Percentiles rank a stretch among this genome's conserved stretches.
Evolutionary conservation across 2,888 invertebrate genomes (phyloP).

Genomic region (Trichacis sp.): DNA sequence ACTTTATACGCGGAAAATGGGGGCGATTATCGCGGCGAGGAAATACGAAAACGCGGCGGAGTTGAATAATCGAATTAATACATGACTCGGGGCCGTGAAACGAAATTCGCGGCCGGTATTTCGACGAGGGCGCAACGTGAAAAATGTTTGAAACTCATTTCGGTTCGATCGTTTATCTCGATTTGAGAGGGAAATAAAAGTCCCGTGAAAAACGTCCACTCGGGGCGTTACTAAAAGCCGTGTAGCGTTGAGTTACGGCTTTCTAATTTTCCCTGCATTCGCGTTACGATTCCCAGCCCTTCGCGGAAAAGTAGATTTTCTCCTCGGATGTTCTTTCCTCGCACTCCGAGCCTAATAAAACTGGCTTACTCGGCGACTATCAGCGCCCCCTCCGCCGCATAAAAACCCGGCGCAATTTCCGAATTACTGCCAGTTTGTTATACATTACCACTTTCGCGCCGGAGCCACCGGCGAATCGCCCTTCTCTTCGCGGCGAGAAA

Average conservation of each 20-base stretch:
- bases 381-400: slow-evolving; percentile 27
- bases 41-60: slow-evolving; percentile 32
- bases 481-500: slow-evolving; percentile 22
- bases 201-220: neutral
- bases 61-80: slow-evolving; percentile 42
- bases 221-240: neutral
- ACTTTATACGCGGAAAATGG: no score
- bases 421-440: slow-evolving; percentile 37
- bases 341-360: slow-evolving; percentile 34
- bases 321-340: slow-evolving; percentile 21
- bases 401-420: slow-evolving; percentile 26
- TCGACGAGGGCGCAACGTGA: slow-evolving; percentile 12
- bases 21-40: slow-evolving; percentile 34
- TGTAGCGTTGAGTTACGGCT: neutral
- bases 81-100: slow-evolving; percentile 21
- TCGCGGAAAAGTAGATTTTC: slow-evolving; percentile 19
- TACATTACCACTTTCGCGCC: slow-evolving; percentile 32
- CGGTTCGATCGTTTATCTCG: neutral
- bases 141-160: slow-evolving; percentile 15
- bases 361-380: slow-evolving; percentile 34
- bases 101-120: slow-evolving; percentile 35
- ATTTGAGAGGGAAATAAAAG: neutral
- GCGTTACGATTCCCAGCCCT: slow-evolving; percentile 15
- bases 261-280: neutral
- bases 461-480: slow-evolving; percentile 26